Evolutionary conservation across 2,113 vertebrate genomes (phyloP), one percentile per base, ranked within the genome.

Genomic region (Xyliphius kryptos): DNA sequence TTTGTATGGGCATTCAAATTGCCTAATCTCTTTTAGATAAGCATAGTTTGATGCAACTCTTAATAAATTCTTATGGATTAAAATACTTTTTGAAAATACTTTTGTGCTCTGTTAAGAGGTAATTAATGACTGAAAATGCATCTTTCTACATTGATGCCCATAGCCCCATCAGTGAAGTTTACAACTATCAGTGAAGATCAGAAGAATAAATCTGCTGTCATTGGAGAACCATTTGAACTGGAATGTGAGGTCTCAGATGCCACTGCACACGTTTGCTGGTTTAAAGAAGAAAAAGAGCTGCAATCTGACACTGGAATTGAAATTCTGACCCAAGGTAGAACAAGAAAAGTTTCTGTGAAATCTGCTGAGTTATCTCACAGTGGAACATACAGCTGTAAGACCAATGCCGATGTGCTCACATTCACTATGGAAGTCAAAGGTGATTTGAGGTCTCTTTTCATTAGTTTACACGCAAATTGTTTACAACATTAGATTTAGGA

Each of bases 381-480:
- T 52, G 89, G 88, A 40, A 76, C 65, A 58, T 89, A 89, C 66
- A 67, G 75, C 67, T 89, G 88, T 67, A 81, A 83, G 41, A 82
- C 83, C 21, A 61, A 74, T 44, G 80, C 81, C 43, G 85, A 89
- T 66, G 67, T 56, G 51, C 16, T 86, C 43, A 77, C 66, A 47
- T 91, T 89, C 77, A 79, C 73, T 44, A 79, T 88, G 77, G 82
- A 85, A 5, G 67, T 88, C 53, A 77, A 85, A 82, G 88, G 89
- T 90, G 81, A 86, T 77, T 79, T 56, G 38, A 71, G 57, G 15
- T 37, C 38, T 59, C 55, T n/a, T n/a, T 58, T 41, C 5, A 50
- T 51, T 38, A 32, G 2, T 54, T 38, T 32, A 48, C 12, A 41
- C 40, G 20, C 26, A 17, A 15, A 26, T 21, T 48, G 58, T 54